Evolutionary conservation across 2,888 invertebrate genomes (phyloP), one percentile per base, ranked within the genome.

Genomic region (Xiphydria camelus): DNA sequence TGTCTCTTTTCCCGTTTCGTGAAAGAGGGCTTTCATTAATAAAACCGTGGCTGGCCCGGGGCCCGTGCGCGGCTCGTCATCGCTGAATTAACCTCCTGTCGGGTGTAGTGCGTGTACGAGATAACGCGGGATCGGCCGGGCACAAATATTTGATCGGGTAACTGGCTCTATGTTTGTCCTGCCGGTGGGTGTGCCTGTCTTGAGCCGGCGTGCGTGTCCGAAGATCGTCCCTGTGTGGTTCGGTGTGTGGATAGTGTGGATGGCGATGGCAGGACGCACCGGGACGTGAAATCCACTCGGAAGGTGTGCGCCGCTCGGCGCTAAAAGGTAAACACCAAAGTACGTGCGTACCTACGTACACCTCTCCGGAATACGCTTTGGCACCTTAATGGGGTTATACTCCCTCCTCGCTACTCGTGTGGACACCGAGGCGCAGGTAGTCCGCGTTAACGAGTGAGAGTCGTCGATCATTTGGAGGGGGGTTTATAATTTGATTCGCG

Each of bases 131-230:
- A 54, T 55, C 59, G 59, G 55, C 55, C 34, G 55, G 57, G 62
- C 55, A 58, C 70, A 70, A 70, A 70, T 70, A 70, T 70, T 70
- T 70, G 70, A 61, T 58, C 65, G 57, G 61, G 60, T 68, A 68
- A 68, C 66, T 66, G 61, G 64, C 66, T 63, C 47, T 45, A 44
- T 67, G 66, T 68, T 68, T 67, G 55, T 59, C 60, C 61, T 58
- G 62, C 59, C 61, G 51, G 55, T 6, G 7, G 29, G 12, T 29
- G 29, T 12, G 29, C 9, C 29, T 29, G 29, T 5, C 29, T 29
- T 29, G 29, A 9, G 15, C 29, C 29, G 7, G 29, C 15, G 29
- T 15, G 29, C 15, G 29, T 29, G 7, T 29, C 29, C 29, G 15
- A 29, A 29, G 29, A 29, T 29, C 15, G 29, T 29, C 14, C 5